Evolutionary conservation across 2,113 vertebrate species (phyloP).

Genomic region (Tricholaema leucomelas): DNA sequence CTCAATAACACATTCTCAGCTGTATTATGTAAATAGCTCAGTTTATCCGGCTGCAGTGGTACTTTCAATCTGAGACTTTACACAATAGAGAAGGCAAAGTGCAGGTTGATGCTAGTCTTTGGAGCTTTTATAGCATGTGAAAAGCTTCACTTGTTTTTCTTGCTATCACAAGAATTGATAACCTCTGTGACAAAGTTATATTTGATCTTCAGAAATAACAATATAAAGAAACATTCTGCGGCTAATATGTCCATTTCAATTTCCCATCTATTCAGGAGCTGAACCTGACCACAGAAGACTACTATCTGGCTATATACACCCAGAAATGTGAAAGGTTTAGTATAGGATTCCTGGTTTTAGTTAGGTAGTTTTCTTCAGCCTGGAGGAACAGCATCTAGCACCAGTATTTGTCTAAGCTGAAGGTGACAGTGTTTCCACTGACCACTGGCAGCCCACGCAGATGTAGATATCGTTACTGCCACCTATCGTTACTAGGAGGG

Average conservation of each 20-base stretch:
- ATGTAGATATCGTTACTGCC: constrained; percentile 60
- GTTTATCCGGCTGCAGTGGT: not conserved
- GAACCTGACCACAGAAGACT: not conserved
- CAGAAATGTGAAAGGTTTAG: not conserved
- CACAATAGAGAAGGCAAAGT: not conserved
- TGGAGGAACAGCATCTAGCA: not conserved
- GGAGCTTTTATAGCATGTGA: not conserved
- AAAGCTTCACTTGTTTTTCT: not conserved
- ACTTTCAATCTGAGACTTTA: not conserved
- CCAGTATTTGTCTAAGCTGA: not conserved
- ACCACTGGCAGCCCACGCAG: not conserved
- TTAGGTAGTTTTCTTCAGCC: not conserved
- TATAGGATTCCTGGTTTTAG: not conserved
- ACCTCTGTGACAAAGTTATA: not conserved
- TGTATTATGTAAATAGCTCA: not conserved
- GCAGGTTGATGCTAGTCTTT: not conserved
- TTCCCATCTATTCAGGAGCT: not conserved
- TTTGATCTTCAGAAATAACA: not conserved
- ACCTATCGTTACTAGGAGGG: constrained; percentile 50
- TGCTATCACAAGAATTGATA: not conserved
- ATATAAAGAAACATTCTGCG: not conserved
- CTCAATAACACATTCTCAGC: not conserved
- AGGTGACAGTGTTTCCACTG: not conserved
- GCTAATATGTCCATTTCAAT: not conserved
- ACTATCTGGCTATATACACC: not conserved